A percentile compares a stretch with the other conserved stretches of the same genome.
Conservation (phyloP, 2,113 vertebrate genomes). For the Gymnorhina tibicen region DNA sequence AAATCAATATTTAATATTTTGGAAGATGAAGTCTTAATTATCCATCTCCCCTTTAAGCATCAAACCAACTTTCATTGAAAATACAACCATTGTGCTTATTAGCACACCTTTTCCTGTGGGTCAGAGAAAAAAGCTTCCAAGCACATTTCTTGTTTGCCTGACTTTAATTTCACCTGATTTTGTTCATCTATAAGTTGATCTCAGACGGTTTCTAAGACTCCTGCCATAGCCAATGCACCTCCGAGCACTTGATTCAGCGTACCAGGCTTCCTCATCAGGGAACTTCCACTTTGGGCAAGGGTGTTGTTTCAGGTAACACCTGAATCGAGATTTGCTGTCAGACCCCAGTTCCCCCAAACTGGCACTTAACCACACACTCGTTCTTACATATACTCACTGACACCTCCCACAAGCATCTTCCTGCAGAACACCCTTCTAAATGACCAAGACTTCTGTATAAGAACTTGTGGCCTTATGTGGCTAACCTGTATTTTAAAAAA, state of each 20-base stretch:
- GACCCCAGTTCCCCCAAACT: neutral
- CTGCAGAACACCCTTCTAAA: neutral
- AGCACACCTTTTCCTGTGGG: conserved; percentile 48
- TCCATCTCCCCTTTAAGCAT: conserved; percentile 64
- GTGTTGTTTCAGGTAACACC: neutral
- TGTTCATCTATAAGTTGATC: neutral
- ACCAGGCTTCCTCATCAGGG: neutral
- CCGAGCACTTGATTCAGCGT: fast-evolving
- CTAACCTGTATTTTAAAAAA: neutral
- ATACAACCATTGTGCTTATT: conserved; percentile 55
- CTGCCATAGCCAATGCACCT: neutral
- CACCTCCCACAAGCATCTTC: neutral
- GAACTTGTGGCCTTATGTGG: fast-evolving
- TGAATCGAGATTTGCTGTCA: fast-evolving
- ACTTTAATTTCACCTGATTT: neutral
- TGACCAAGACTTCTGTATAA: neutral
- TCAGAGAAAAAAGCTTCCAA: conserved; percentile 29
- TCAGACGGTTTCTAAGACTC: neutral
- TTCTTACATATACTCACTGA: neutral
- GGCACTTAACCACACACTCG: neutral
- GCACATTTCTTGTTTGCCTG: neutral
- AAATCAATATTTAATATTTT: conserved; percentile 80
- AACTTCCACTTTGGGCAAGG: neutral
- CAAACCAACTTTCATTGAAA: conserved; percentile 60
- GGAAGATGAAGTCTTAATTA: conserved; percentile 75